These are phyloP conservation scores for Nycticebus coucang DNA, from an alignment of 2,113 vertebrate species.

Conservation along the genomic window DNA sequence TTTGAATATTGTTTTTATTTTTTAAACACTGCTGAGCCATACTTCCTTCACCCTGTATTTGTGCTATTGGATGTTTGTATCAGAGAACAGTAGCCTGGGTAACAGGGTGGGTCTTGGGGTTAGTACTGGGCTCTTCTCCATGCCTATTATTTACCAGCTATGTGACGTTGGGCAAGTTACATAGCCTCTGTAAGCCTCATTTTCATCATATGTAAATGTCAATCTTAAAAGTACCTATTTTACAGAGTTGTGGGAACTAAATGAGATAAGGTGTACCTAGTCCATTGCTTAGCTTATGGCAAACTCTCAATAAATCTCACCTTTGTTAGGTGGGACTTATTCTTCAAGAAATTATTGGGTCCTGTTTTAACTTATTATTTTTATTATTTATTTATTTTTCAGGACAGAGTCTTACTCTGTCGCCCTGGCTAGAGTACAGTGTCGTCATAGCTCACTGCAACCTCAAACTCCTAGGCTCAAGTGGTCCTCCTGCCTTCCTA, in stretches of 20 bases:
- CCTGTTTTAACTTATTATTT: neutral
- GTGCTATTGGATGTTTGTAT: neutral
- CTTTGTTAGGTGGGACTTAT: neutral
- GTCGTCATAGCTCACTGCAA: too few relatives aligned
- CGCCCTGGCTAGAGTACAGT: too few relatives aligned
- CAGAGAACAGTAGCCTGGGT: neutral
- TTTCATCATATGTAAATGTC: neutral
- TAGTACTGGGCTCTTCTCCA: neutral
- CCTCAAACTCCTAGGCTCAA: too few relatives aligned
- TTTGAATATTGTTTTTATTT: slow-evolving; percentile 43
- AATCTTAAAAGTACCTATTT: neutral
- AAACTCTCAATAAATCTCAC: neutral
- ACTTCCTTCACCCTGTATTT: slow-evolving; percentile 6
- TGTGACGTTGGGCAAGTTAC: neutral
- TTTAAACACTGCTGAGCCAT: neutral
- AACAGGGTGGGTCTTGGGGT: neutral
- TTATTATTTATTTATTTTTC: too few relatives aligned
- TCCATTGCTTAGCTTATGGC: neutral
- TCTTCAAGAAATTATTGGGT: neutral
- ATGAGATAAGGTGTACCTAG: neutral
- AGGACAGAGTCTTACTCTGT: too few relatives aligned
- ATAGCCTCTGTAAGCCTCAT: neutral
- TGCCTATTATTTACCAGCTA: slow-evolving; percentile 15
- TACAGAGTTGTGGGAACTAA: neutral
- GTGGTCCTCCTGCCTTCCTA: too few relatives aligned